These are phyloP conservation scores for Galeruca laticollis DNA, from an alignment of 2,888 invertebrate genomes.

Conservation along the genomic window DNA sequence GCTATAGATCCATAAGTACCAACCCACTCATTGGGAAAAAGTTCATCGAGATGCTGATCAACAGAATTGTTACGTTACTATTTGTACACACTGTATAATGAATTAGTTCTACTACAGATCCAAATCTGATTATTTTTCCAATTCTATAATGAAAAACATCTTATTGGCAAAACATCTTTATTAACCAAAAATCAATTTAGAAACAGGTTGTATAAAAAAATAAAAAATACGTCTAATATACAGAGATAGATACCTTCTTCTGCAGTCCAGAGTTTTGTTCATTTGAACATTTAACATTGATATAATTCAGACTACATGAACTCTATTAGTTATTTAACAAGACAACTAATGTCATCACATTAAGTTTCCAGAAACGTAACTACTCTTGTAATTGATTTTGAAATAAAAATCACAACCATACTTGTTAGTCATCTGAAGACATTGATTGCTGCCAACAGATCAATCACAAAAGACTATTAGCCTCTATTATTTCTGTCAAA, in stretches of 20 bases:
- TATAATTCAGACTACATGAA: constrained; percentile 41
- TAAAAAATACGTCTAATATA: constrained; percentile 40
- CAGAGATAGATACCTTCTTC: constrained; percentile 31
- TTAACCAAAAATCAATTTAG: constrained; percentile 41
- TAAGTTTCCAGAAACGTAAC: constrained; percentile 17
- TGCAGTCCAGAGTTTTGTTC: constrained; percentile 34
- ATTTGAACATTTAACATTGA: constrained; percentile 41
- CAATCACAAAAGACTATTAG: too few species aligned
- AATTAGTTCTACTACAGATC: too few species aligned
- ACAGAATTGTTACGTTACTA: too few species aligned
- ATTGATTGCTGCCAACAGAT: not conserved
- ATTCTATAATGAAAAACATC: not conserved
- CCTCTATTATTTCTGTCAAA: not conserved
- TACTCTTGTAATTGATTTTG: not conserved
- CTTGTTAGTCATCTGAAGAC: not conserved
- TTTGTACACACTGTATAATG: too few species aligned
- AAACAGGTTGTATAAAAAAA: constrained; percentile 42
- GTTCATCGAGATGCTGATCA: too few species aligned
- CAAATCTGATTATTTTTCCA: too few species aligned
- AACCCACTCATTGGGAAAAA: too few species aligned
- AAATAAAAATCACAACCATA: not conserved
- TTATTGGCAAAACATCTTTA: constrained; percentile 37
- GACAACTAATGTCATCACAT: constrained; percentile 28
- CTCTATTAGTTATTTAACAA: constrained; percentile 33
- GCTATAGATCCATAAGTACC: too few species aligned